phyloP scores from a whole-genome alignment of 1,140 invertebrate genomes.

The Brachystomella parvula region DNA sequence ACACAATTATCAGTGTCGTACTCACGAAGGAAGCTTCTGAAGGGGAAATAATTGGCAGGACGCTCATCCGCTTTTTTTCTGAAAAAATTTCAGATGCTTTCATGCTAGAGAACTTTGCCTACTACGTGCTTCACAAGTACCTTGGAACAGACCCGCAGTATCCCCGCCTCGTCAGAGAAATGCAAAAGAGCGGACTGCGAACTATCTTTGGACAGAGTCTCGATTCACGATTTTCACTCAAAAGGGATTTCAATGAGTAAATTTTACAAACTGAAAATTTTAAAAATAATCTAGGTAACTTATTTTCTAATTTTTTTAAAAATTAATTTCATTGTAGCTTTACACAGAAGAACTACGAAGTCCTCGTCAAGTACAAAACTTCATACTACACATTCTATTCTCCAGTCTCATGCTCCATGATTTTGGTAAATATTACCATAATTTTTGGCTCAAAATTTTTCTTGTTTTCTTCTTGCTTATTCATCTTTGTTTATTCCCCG shows the following conservation, averaged over 20 bases:
- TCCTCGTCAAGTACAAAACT: constrained; percentile 60
- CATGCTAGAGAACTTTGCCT: constrained; percentile 50
- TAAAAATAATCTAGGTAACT: background rate
- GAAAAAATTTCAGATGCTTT: constrained; percentile 51
- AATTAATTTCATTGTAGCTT: constrained; percentile 7
- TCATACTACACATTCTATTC: constrained; percentile 57
- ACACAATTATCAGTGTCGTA: too few species aligned
- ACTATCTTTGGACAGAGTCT: constrained; percentile 69
- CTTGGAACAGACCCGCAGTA: constrained; percentile 49
- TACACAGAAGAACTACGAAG: constrained; percentile 40
- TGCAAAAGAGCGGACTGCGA: constrained; percentile 61
- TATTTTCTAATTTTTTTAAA: background rate
- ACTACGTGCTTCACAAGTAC: constrained; percentile 48
- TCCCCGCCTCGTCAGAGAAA: constrained; percentile 48
- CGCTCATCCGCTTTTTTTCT: too few species aligned
- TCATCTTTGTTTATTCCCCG: constrained; percentile 1
- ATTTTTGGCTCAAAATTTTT: too few species aligned
- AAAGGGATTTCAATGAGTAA: constrained; percentile 21
- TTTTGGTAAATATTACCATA: constrained; percentile 47
- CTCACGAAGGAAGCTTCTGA: too few species aligned
- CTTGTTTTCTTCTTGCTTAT: too few species aligned
- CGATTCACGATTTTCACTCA: constrained; percentile 53
- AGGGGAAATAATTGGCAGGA: too few species aligned
- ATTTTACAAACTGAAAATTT: background rate
- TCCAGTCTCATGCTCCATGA: constrained; percentile 52